These are phyloP conservation scores for Chloroclysta siterata DNA, from an alignment of 2,888 invertebrate species.

Conservation along the genomic window DNA sequence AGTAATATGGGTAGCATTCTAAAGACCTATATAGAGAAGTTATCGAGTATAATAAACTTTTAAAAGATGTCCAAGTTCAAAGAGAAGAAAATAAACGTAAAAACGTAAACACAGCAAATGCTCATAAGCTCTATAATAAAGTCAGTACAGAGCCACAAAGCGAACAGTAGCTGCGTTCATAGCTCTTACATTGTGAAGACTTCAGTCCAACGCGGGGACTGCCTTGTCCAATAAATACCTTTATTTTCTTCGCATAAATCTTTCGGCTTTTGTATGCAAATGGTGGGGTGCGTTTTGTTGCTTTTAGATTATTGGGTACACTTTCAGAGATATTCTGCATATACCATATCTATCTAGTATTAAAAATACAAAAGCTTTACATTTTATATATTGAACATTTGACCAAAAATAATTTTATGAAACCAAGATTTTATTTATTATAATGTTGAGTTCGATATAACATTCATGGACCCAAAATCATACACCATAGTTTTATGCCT, in stretches of 20 bases:
- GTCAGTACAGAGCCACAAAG: constrained; percentile 22
- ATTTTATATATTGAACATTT: not conserved
- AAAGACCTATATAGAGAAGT: no score
- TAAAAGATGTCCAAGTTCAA: constrained; percentile 13
- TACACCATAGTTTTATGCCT: no score
- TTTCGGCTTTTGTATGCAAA: constrained; percentile 67
- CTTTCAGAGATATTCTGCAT: constrained; percentile 2
- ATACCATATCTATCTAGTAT: not conserved
- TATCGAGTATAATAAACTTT: not conserved
- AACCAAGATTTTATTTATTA: not conserved
- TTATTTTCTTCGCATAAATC: constrained; percentile 51
- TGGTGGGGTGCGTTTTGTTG: constrained; percentile 54
- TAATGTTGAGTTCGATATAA: no score
- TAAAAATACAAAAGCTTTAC: not conserved
- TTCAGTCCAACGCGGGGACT: constrained; percentile 30
- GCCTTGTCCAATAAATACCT: constrained; percentile 62
- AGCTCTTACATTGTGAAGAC: constrained; percentile 34
- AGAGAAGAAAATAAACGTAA: constrained; percentile 11
- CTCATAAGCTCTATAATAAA: constrained; percentile 25
- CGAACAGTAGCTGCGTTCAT: constrained; percentile 41
- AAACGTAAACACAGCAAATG: constrained; percentile 19
- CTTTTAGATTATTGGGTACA: constrained; percentile 17
- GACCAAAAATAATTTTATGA: no score
- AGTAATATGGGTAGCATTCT: no score
- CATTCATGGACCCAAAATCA: no score